Base-by-base conservation (phyloP, 1,140 invertebrate species). In the Lordiphosa stackelbergi region DNA sequence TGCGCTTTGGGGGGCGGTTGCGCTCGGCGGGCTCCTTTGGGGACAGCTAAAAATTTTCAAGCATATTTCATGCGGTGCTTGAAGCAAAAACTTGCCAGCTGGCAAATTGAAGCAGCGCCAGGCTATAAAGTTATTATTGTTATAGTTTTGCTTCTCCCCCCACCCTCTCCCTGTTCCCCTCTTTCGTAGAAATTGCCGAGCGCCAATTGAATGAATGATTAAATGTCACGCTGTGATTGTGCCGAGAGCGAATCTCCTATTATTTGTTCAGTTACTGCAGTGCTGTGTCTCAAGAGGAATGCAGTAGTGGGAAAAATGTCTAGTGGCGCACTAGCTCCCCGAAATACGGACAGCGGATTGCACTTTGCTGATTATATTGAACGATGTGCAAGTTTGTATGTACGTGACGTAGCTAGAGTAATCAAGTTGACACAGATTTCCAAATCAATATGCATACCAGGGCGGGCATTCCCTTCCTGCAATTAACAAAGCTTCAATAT, bases 401-500 rank as follows among this genome's bases (percentile, higher is more conserved):
- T 42, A 69, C 53, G 65, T 78, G 60, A 58, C 53, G 52, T 52
- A 41, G 53, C 59, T 61, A 57, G 28, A 31, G 28, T 71, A 71
- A 81, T 81, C 71, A 83, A 81, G 64, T 75, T 83, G 75, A 81
- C 75, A 81, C 74, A 81, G 77, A 69, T 81, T 83, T 66, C 35
- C 34, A 72, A 83, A 81, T 83, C 77, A 83, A 81, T 81, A 64
- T 53, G 53, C 31, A 31, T 31, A 31, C 6, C 5, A 31, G 28
- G 28, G 28, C 28, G 28, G 28, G 28, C 28, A 63, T 46, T 28
- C 11, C 19, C 42, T 11, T 10, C 8, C 24, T 51, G 43, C 6
- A 31, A 31, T 31, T 31, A 31, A 31, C 28, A 7, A 31, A 31
- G 28, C 28, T 8, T 31, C 28, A 31, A 31, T 9, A 19, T 61